Evolutionary conservation across 1,140 invertebrate species (phyloP), one percentile per base, ranked within the genome.

Genomic region (Samia ricini): DNA sequence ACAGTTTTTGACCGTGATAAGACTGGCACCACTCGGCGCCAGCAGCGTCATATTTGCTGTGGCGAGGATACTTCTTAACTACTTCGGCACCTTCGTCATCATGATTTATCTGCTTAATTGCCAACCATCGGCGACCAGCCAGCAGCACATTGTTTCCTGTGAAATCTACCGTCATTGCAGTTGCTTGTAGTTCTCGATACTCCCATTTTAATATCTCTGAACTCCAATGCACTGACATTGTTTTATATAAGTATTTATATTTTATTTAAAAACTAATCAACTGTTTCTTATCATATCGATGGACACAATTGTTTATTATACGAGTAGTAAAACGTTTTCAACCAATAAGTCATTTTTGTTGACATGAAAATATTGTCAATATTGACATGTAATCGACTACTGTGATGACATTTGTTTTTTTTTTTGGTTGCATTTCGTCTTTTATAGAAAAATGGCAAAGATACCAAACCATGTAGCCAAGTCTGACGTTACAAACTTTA

Each of bases 41-140:
- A 6, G 95, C 95, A 8, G 98, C 95, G 85, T 98, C 97, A 91
- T 97, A 98, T 92, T 99, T 99, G 75, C 96, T 97, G 72, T 97
- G 96, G 51, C 97, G 91, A 10, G 95, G 93, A 78, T 97, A 95
- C 72, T 96, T 97, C 60, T 94, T 94, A 0, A 97, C 87, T 5
- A 93, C 92, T 48, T 96, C 94, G 15, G 92, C 92, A 21, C 95
- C 93, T 50, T 95, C 93, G 68, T 96, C 94, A n/a, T 94, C 93
- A 42, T 93, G 72, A 56, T 91, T 92, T 20, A 97, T 87, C 66
- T 94, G 93, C 79, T 98, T 95, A 18, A 99, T 92, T 4, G 96
- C 96, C 52, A 98, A 92, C 84, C 95, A 95, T 77, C 95, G 92
- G 24, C 96, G 94, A 1, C 97, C 97, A 49, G 97, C 96, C 64